phyloP scores from a whole-genome alignment of 2,888 invertebrate species.

The Temnothorax ravouxi region DNA sequence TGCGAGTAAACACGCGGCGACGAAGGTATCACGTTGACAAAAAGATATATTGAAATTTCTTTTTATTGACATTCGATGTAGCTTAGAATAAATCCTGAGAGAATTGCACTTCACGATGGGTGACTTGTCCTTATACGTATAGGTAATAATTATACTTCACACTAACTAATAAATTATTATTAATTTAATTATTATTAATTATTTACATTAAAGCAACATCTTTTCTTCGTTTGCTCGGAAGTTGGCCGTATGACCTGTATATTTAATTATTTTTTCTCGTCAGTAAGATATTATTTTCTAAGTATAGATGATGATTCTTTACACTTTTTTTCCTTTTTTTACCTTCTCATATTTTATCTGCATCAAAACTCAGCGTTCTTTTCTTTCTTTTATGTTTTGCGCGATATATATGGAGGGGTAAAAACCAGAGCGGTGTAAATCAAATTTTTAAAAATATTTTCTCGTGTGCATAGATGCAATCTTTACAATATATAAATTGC shows the following conservation, averaged over 20 bases:
- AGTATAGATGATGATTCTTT: neutral
- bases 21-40: neutral
- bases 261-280: neutral
- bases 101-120: neutral
- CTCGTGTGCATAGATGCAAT: too few relatives aligned
- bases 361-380: neutral
- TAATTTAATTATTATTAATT: too few relatives aligned
- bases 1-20: neutral
- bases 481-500: too few relatives aligned
- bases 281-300: constrained; percentile 11
- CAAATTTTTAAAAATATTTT: too few relatives aligned
- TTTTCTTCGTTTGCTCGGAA: too few relatives aligned
- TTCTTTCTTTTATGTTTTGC: constrained; percentile 7
- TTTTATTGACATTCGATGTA: neutral
- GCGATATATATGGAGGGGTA: neutral
- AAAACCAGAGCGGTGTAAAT: too few relatives aligned
- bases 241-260: too few relatives aligned
- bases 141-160: neutral
- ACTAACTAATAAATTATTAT: too few relatives aligned
- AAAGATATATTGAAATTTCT: constrained; percentile 19
- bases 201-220: too few relatives aligned
- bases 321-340: neutral
- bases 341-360: neutral
- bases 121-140: neutral
- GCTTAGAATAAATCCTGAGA: neutral